Conservation (phyloP, 2,113 vertebrate genomes). For the Saccopteryx leptura region DNA sequence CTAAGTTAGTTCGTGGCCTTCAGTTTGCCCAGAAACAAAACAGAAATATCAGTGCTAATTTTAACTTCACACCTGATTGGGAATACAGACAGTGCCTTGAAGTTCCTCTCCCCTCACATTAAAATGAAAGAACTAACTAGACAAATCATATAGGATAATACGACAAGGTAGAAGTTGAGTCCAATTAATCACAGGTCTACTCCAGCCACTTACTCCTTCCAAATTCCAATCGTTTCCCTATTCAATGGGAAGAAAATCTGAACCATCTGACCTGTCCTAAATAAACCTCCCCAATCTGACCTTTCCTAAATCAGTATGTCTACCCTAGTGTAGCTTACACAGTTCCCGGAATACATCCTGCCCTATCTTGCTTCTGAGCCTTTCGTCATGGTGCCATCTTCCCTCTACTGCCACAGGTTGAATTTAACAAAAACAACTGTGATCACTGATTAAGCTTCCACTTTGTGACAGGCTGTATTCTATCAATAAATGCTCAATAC, state of each 20-base stretch:
- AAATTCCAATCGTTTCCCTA: not conserved
- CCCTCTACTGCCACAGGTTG: not conserved
- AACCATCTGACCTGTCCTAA: not conserved
- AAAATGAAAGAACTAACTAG: not conserved
- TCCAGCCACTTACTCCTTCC: rapidly evolving
- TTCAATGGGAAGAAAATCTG: not conserved
- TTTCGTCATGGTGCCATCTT: not conserved
- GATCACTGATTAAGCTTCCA: not conserved
- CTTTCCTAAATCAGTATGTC: not conserved
- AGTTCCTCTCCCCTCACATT: not conserved
- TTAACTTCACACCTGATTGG: not conserved
- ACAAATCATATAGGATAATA: not conserved
- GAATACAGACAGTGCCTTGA: not conserved
- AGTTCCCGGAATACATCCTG: not conserved
- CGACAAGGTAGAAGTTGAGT: not conserved
- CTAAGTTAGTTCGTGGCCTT: not conserved
- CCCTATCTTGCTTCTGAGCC: not conserved
- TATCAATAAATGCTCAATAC: not conserved
- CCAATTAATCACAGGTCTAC: not conserved
- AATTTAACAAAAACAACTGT: not conserved
- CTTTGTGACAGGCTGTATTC: not conserved
- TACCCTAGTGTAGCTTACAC: not conserved
- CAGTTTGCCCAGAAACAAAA: not conserved
- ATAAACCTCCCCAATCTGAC: not conserved
- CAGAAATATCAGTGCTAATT: constrained; percentile 26